These are phyloP conservation scores for Lacerta bilineata DNA, from an alignment of 2,797 vertebrate genomes.

Conservation along the genomic window DNA sequence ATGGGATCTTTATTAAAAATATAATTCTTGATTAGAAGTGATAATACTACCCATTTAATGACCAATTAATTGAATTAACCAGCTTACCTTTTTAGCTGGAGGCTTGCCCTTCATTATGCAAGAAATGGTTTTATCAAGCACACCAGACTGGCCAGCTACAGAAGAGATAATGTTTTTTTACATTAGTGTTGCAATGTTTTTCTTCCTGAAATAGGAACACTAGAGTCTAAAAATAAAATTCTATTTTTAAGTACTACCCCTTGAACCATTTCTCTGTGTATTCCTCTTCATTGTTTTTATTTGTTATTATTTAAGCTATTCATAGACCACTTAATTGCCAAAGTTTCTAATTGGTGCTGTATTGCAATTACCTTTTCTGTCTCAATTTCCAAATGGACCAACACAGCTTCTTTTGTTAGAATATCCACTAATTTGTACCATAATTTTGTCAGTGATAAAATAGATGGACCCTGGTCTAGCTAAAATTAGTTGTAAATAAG, in stretches of 20 bases:
- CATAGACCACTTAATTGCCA: no score
- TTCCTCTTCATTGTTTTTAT: neutral
- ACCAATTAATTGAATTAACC: slow-evolving; percentile 17
- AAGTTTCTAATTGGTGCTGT: no score
- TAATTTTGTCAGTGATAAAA: neutral
- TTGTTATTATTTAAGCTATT: no score
- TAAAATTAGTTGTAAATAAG: neutral
- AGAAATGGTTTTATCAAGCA: slow-evolving; percentile 91
- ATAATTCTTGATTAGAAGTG: neutral
- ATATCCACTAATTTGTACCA: neutral
- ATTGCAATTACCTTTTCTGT: neutral
- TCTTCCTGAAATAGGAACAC: neutral
- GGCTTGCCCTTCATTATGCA: slow-evolving; percentile 88
- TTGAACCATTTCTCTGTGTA: neutral
- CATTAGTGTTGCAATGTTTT: neutral
- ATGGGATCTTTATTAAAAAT: neutral
- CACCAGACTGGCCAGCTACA: slow-evolving; percentile 91
- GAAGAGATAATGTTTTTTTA: slow-evolving; percentile 49
- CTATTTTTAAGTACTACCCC: neutral
- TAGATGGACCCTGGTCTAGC: neutral
- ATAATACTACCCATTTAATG: neutral
- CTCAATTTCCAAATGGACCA: neutral
- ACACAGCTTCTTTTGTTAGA: no score
- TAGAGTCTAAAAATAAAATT: neutral
- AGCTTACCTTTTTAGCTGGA: slow-evolving; percentile 86